phyloP scores from a whole-genome alignment of 2,888 invertebrate species.

The Leptarthrus brevirostris region DNA sequence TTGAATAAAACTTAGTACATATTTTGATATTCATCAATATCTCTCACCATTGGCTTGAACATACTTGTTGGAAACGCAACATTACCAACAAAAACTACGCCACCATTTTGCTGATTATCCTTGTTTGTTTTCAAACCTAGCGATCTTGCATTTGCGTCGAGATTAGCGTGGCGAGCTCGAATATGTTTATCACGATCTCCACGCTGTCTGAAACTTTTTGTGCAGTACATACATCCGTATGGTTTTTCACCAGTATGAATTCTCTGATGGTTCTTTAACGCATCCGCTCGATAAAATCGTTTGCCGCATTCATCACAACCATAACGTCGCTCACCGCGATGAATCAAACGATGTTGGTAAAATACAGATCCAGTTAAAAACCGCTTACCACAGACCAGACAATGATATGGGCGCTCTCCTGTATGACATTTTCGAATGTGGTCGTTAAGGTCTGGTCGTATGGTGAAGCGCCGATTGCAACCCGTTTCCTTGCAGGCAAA shows the following conservation, averaged over 20 bases:
- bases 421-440: conserved; percentile 75
- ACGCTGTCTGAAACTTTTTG: conserved; percentile 70
- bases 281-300: conserved; percentile 74
- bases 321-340: conserved; percentile 73
- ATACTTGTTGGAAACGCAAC: conserved; percentile 60
- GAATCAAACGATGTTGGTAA: conserved; percentile 74
- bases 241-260: conserved; percentile 74
- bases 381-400: conserved; percentile 72
- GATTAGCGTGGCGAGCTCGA: conserved; percentile 69
- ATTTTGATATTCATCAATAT: conserved; percentile 56
- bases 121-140: conserved; percentile 14
- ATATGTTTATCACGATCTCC: conserved; percentile 72
- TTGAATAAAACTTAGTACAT: background rate
- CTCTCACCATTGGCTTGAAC: conserved; percentile 59
- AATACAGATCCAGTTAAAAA: conserved; percentile 74
- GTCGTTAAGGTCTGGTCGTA: conserved; percentile 73
- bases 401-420: conserved; percentile 73
- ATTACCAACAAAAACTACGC: conserved; percentile 58
- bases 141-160: conserved; percentile 60
- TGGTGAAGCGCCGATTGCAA: conserved; percentile 73
- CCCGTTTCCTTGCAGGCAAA: conserved; percentile 73
- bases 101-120: background rate
- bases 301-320: conserved; percentile 74
- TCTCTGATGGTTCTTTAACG: conserved; percentile 73
- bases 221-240: conserved; percentile 70